Base-by-base conservation (phyloP, 2,113 vertebrate genomes). In the Menura novaehollandiae region DNA sequence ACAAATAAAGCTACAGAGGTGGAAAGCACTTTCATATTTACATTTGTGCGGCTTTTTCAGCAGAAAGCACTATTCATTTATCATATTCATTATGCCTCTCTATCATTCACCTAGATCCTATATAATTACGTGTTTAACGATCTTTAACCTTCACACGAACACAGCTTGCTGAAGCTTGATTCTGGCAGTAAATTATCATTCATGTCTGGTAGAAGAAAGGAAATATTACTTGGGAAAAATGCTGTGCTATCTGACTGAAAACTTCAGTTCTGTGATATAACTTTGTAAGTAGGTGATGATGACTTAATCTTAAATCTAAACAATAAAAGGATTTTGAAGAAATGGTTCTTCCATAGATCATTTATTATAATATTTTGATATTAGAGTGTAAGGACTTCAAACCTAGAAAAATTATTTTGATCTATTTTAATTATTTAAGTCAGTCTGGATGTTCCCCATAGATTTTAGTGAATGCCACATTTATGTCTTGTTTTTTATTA, bases 81-180 rank as follows among this genome's bases (percentile, higher is more conserved):
- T 97, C 88, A 46, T 85, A 39, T 58, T 90, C 75, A 95, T 96
- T 95, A 75, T 92, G 68, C 53, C 52, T 82, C 44, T 96, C 66
- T 64, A 19, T 95, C 94, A 93, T 59, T 95, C 96, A 97, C 89
- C 47, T 83, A 84, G 78, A 94, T 82, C 68, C 71, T 96, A 71
- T 93, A 82, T 97, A 91, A 97, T 95, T 96, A 94, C 23, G 64
- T 95, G 89, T 67, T 49, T 96, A 96, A 91, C 91, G 93, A 73
- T 97, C 92, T 97, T 97, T 97, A 94, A 96, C 95, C 95, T 97
- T 97, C 93, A 66, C 77, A 76, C 16, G 81, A 91, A 30, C 41
- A 74, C 51, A 69, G 58, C 66, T 26, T 93, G 85, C 89, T 92
- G 93, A 85, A 88, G 89, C 75, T 81, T 96, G 83, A 91, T 49